These are phyloP conservation scores for Stenodera caucasica DNA, from an alignment of 2,888 invertebrate species.

Conservation along the genomic window DNA sequence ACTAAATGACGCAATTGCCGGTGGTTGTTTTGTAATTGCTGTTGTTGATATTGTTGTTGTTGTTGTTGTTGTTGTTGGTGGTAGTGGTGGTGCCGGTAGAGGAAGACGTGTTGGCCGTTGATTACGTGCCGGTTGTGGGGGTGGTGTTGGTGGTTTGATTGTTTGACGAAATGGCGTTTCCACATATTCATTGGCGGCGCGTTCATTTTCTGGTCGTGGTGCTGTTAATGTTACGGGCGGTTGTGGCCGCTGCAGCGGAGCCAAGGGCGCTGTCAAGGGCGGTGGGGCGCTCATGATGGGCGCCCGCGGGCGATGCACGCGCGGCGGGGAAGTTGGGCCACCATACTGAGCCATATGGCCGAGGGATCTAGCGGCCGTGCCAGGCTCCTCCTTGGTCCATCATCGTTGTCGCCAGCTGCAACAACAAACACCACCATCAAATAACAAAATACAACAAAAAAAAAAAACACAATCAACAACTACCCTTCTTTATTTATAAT, in stretches of 20 bases:
- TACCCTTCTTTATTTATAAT: conserved; percentile 27
- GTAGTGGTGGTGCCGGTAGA: conserved; percentile 40
- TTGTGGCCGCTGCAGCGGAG: conserved; percentile 56
- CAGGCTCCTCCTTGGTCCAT: conserved; percentile 68
- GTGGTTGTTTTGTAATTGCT: conserved; percentile 49
- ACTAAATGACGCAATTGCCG: conserved; percentile 54
- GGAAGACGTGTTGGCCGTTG: conserved; percentile 35
- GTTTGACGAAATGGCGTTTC: conserved; percentile 76
- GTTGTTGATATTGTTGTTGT: conserved; percentile 37
- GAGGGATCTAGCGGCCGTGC: conserved; percentile 61
- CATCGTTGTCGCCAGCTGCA: conserved; percentile 68
- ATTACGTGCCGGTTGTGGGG: conserved; percentile 43
- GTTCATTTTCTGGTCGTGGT: conserved; percentile 84
- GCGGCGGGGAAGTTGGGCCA: conserved; percentile 70
- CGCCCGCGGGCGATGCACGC: conserved; percentile 65
- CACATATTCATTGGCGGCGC: conserved; percentile 90
- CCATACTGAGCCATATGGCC: conserved; percentile 76
- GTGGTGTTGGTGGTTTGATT: conserved; percentile 59
- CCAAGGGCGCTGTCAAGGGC: conserved; percentile 61
- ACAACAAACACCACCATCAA: conserved; percentile 30
- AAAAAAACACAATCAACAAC: conserved; percentile 12
- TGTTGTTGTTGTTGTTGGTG: conserved; percentile 40
- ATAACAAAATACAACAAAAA: background rate
- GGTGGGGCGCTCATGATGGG: conserved; percentile 59
- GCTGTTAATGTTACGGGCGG: conserved; percentile 60